Evolutionary conservation across 2,888 invertebrate genomes (phyloP).

Genomic region (Mylabris sibirica): DNA sequence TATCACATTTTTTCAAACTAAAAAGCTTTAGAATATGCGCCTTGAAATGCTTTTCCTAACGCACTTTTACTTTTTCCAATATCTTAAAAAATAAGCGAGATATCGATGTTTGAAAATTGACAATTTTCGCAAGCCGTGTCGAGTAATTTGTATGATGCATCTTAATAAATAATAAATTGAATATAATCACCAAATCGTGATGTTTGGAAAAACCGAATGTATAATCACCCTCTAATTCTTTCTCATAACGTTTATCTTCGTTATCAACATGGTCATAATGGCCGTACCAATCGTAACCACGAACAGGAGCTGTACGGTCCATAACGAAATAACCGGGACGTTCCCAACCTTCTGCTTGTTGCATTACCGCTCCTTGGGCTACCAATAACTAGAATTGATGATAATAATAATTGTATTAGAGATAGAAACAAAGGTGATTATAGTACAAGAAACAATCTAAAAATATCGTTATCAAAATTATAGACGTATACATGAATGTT

Average conservation of each 20-base stretch:
- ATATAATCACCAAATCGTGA: constrained; percentile 72
- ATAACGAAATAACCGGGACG: constrained; percentile 82
- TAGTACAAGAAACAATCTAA: neutral
- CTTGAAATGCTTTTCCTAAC: too few relatives aligned
- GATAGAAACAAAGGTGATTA: too few relatives aligned
- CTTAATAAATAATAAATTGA: too few relatives aligned
- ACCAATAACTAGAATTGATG: constrained; percentile 67
- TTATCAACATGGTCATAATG: constrained; percentile 75
- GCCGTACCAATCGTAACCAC: constrained; percentile 87
- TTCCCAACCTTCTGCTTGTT: constrained; percentile 88
- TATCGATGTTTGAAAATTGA: too few relatives aligned
- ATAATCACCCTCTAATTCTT: constrained; percentile 76
- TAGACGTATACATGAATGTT: constrained; percentile 11
- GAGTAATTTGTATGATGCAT: too few relatives aligned
- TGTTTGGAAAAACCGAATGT: constrained; percentile 84
- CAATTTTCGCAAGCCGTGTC: too few relatives aligned
- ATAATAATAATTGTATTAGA: neutral
- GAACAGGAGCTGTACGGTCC: constrained; percentile 67
- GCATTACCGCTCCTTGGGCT: constrained; percentile 84
- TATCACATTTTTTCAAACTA: too few relatives aligned
- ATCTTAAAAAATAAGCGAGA: too few relatives aligned
- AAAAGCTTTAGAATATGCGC: too few relatives aligned
- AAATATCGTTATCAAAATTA: neutral
- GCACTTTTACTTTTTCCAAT: too few relatives aligned
- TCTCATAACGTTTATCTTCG: constrained; percentile 72